Percentiles rank a stretch among this genome's conserved stretches.
Evolutionary conservation across 2,113 vertebrate species (phyloP).

Genomic region (Dryoscopus gambensis): DNA sequence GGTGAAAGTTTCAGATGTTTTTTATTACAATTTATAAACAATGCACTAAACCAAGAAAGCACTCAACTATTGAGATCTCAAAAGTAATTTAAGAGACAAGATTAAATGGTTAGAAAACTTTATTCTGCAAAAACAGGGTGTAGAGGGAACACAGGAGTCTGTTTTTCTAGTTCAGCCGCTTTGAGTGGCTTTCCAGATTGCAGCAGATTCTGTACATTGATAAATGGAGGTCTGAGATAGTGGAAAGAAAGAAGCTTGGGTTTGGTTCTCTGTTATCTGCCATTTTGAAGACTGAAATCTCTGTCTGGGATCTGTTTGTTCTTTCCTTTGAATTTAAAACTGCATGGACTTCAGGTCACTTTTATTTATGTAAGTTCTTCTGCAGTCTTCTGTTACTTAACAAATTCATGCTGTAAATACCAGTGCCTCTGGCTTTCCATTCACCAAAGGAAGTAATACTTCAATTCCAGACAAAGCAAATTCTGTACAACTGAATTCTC

Average conservation of each 20-base stretch:
- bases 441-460: constrained; percentile 3
- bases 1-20: neutral
- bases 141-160: neutral
- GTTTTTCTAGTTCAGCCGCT: neutral
- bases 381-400: neutral
- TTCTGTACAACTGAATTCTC: neutral
- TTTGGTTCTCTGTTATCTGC: neutral
- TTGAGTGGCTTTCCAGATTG: neutral
- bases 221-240: neutral
- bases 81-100: neutral
- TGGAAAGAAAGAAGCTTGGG: neutral
- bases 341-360: neutral
- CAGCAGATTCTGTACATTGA: neutral
- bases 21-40: neutral
- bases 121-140: neutral
- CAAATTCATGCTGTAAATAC: neutral
- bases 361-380: neutral
- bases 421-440: neutral
- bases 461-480: neutral
- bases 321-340: neutral
- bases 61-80: neutral
- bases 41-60: neutral
- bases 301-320: neutral
- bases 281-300: neutral
- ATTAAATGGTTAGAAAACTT: neutral